Evolutionary conservation across 2,797 vertebrate species (phyloP).

Genomic region (Pelochelys cantorii): DNA sequence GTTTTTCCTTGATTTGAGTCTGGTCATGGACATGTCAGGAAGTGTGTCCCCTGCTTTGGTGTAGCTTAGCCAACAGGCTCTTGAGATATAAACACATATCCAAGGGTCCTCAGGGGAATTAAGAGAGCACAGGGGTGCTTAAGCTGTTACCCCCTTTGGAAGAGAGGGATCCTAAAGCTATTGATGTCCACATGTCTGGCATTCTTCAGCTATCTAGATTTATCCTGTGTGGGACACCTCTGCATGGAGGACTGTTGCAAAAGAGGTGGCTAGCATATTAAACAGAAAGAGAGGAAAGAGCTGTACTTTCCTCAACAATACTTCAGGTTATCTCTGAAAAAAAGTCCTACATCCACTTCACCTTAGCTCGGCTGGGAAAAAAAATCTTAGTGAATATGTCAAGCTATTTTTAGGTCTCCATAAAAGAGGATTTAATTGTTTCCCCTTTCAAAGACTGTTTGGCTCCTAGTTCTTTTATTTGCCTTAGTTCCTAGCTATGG

Average conservation of each 20-base stretch:
- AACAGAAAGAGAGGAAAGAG: neutral
- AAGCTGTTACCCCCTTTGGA: neutral
- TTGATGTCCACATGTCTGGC: neutral
- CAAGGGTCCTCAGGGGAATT: neutral
- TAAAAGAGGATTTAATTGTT: neutral
- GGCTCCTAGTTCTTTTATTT: neutral
- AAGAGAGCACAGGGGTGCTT: neutral
- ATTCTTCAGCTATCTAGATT: neutral
- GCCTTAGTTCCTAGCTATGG: neutral
- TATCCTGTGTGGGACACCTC: neutral
- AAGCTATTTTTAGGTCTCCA: neutral
- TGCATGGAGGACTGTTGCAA: neutral
- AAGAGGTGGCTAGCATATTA: neutral
- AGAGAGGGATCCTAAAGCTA: neutral
- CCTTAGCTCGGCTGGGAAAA: neutral
- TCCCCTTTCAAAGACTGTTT: neutral
- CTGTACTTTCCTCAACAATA: neutral
- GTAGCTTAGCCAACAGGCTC: neutral
- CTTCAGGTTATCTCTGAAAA: neutral
- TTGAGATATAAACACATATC: neutral
- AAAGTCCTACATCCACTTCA: slow-evolving; percentile 38
- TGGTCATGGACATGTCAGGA: neutral
- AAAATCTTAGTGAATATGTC: slow-evolving; percentile 1
- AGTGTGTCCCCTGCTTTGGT: neutral
- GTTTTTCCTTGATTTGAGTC: neutral